These are phyloP conservation scores for Notospermus geniculatus DNA, from an alignment of 1,140 invertebrate species.

Conservation along the genomic window DNA sequence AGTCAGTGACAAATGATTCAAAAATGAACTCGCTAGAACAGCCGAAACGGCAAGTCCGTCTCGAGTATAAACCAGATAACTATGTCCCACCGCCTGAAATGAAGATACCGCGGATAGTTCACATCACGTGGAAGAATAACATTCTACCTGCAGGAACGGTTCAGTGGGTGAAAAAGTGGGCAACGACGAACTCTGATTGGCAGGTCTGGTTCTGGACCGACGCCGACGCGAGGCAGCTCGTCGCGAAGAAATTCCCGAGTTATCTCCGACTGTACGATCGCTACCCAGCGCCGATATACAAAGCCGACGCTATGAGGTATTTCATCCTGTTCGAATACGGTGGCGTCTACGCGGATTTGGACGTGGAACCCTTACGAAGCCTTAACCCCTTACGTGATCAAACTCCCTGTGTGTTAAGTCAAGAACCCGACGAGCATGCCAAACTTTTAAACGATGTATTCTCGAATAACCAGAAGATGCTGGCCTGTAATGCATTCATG, in stretches of 20 bases:
- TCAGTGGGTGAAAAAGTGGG: conserved; percentile 14
- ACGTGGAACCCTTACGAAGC: conserved; percentile 9
- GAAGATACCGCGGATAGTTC: conserved; percentile 18
- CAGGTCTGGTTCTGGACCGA: conserved; percentile 23
- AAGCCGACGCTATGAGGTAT: conserved; percentile 15
- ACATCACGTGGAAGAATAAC: conserved; percentile 18
- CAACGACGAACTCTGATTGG: conserved; percentile 13
- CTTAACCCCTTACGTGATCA: conserved; percentile 7
- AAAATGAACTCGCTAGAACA: too few species aligned
- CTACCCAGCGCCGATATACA: conserved; percentile 12
- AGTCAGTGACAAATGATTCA: too few species aligned
- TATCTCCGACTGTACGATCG: conserved; percentile 8
- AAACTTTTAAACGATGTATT: background rate
- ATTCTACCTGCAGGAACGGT: conserved; percentile 3
- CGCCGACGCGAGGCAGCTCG: conserved; percentile 11
- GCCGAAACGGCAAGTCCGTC: too few species aligned
- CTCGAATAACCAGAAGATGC: background rate
- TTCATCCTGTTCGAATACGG: conserved; percentile 13
- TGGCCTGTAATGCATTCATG: conserved; percentile 10
- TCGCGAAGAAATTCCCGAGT: conserved; percentile 16
- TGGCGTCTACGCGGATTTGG: conserved; percentile 14
- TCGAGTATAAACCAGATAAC: too few species aligned
- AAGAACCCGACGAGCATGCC: conserved; percentile 5
- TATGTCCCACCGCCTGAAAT: too few species aligned
- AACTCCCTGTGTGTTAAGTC: background rate